phyloP scores from a whole-genome alignment of 1,140 invertebrate genomes.

The Drosophila obscura region DNA sequence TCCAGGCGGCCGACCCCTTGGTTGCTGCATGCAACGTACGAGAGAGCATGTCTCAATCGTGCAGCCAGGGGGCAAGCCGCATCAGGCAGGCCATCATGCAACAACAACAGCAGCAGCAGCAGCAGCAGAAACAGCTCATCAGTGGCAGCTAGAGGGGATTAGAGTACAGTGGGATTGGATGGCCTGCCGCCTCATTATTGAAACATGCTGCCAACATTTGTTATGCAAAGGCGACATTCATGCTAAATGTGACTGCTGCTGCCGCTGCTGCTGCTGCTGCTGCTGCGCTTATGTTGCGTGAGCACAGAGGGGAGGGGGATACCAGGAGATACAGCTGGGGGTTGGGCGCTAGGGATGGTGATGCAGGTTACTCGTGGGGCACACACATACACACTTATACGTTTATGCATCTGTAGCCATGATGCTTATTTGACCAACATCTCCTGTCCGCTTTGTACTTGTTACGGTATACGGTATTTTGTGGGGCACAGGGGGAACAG shows the following conservation, averaged over 20 bases:
- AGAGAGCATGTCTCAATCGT: slow-evolving; percentile 64
- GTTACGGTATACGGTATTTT: slow-evolving; percentile 1
- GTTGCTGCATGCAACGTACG: slow-evolving; percentile 35
- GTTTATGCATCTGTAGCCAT: slow-evolving; percentile 54
- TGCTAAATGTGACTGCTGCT: slow-evolving; percentile 50
- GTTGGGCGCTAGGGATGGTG: no score
- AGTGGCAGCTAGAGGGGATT: slow-evolving; percentile 29
- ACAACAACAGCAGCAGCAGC: no score
- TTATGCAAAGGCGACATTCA: slow-evolving; percentile 80
- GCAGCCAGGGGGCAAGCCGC: slow-evolving; percentile 14
- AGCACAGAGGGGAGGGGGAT: background rate
- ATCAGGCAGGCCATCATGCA: no score
- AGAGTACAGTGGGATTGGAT: slow-evolving; percentile 6
- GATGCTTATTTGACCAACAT: slow-evolving; percentile 57
- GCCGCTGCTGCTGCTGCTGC: background rate
- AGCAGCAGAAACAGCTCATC: slow-evolving; percentile 40
- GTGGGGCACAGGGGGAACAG: no score
- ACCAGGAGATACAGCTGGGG: no score
- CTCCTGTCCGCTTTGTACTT: background rate
- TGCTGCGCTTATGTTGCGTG: background rate
- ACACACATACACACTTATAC: no score
- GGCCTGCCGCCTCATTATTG: slow-evolving; percentile 63
- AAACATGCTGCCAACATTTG: slow-evolving; percentile 78
- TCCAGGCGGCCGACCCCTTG: background rate
- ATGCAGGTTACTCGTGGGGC: no score